Evolutionary conservation across 2,113 vertebrate genomes (phyloP), one percentile per base, ranked within the genome.

Genomic region (Athene noctua): DNA sequence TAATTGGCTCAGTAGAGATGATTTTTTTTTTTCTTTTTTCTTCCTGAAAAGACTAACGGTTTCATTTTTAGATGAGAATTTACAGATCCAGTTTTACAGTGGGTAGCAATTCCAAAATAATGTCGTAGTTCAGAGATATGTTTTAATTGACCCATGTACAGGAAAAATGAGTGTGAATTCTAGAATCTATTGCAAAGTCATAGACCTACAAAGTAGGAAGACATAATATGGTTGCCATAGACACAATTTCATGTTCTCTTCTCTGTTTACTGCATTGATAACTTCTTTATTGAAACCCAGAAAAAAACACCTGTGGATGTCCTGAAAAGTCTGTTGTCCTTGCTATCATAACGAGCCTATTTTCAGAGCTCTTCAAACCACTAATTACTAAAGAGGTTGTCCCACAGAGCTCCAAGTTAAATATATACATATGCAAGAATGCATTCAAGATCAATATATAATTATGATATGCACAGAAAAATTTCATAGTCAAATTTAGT

Each of bases 221-320:
- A 54, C 68, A 36, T 27, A 93, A 91, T 89, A 87, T 94, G 68
- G 88, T 96, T 96, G 70, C 91, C 75, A 95, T 95, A 96, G 92
- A 86, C 92, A 95, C 95, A 92, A 88, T 95, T 94, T 89, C 49
- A 34, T 92, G 68, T 66, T 86, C 65, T 63, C 17, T 74, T 86
- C 47, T 86, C n/a, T 92, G 49, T 92, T 92, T 93, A 72, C 57
- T 94, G 77, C 65, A 61, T 65, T 92, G 83, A 65, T 86, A 91
- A 91, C 65, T 86, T 32, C 17, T 84, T 93, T 87, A 70, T 79
- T 79, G 70, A 91, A 92, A 89, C 63, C 34, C 34, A 66, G 40
- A 47, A 51, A 8, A 36, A 61, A 47, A 23, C 29, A 36, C 7
- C 46, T 42, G 34, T 51, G 63, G 52, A 75, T 71, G 8, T 91